phyloP scores from a whole-genome alignment of 2,797 vertebrate species.

The Mycteria americana region DNA sequence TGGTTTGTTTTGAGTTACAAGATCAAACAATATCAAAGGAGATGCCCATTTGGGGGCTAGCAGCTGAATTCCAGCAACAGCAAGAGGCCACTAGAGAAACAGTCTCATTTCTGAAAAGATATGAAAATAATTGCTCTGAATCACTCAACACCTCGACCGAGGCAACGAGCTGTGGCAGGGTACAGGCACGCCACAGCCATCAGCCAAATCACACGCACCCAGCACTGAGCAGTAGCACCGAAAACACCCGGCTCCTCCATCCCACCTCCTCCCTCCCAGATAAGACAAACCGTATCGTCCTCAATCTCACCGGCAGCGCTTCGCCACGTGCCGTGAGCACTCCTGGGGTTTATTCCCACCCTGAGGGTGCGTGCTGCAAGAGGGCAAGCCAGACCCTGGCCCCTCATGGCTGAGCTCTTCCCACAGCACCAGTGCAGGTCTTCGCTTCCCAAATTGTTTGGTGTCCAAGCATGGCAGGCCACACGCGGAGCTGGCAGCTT shows the following conservation, averaged over 20 bases:
- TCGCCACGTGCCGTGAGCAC: rapidly evolving
- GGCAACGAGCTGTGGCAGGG: neutral
- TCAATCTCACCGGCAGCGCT: rapidly evolving
- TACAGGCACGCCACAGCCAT: neutral
- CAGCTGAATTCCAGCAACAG: neutral
- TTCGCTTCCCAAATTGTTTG: neutral
- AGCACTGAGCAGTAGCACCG: rapidly evolving
- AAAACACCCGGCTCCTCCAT: neutral
- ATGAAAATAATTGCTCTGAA: neutral
- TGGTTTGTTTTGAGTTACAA: neutral
- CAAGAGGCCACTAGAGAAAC: neutral
- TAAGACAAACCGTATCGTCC: neutral
- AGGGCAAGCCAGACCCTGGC: neutral
- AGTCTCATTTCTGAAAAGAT: neutral
- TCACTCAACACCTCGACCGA: neutral
- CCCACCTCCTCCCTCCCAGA: neutral
- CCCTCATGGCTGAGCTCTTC: rapidly evolving
- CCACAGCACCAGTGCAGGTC: rapidly evolving
- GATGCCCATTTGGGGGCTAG: neutral
- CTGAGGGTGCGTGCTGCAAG: rapidly evolving
- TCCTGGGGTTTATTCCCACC: neutral
- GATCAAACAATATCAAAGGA: neutral
- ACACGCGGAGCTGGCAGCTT: neutral
- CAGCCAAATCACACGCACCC: neutral
- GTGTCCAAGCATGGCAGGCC: neutral